Conservation (phyloP, 2,113 vertebrate species). For the Mustelus asterias region DNA sequence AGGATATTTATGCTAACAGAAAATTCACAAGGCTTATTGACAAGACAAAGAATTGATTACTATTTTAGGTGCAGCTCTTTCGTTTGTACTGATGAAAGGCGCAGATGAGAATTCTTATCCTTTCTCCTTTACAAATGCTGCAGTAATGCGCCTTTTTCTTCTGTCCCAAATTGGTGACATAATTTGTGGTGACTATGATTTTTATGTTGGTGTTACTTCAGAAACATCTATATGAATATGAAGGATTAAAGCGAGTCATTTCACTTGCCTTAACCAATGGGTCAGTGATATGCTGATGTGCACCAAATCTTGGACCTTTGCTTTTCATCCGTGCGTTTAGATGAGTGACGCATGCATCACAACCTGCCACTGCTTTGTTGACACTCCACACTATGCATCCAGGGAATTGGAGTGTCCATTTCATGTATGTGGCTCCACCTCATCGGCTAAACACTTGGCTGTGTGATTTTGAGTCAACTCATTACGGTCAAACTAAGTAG, state of each 20-base stretch:
- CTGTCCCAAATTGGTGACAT: not conserved
- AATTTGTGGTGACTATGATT: not conserved
- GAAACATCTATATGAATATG: not conserved
- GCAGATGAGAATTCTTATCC: not conserved
- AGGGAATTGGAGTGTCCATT: not conserved
- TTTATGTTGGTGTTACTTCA: not conserved
- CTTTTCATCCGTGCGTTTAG: not conserved
- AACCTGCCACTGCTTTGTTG: not conserved
- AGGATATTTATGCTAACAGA: not conserved
- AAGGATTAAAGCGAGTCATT: not conserved
- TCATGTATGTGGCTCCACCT: not conserved
- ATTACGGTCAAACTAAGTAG: not conserved
- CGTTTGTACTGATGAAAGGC: not conserved
- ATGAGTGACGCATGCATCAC: not conserved
- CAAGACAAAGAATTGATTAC: not conserved
- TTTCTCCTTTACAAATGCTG: not conserved
- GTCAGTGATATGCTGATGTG: not conserved
- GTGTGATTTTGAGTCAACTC: not conserved
- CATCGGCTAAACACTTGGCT: not conserved
- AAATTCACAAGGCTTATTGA: not conserved
- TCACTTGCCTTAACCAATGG: not conserved
- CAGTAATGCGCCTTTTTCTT: not conserved
- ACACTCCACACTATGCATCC: not conserved
- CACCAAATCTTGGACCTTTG: not conserved
- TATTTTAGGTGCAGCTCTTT: not conserved